These are phyloP conservation scores for Aphodius sticticus DNA, from an alignment of 2,888 invertebrate genomes.

Conservation along the genomic window DNA sequence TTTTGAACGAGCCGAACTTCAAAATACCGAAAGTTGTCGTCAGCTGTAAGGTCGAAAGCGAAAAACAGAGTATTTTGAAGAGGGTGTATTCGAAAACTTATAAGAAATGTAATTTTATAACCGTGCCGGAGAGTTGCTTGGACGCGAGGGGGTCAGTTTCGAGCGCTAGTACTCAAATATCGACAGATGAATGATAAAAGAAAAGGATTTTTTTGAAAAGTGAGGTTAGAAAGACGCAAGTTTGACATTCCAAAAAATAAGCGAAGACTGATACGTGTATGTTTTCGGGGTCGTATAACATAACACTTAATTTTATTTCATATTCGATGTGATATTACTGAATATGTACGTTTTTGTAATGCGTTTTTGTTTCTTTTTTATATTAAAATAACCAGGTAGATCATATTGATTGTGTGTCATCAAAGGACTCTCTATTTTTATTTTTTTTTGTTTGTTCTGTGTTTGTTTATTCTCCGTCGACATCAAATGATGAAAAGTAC, in stretches of 20 bases:
- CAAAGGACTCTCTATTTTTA: background rate
- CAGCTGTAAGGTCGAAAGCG: slow-evolving; percentile 53
- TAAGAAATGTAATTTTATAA: slow-evolving; percentile 54
- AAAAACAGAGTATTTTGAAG: slow-evolving; percentile 57
- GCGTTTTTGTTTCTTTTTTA: slow-evolving; percentile 27
- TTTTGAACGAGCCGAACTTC: slow-evolving; percentile 24
- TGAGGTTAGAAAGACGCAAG: background rate
- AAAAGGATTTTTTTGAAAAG: background rate
- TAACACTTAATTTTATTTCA: background rate
- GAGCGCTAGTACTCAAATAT: slow-evolving; percentile 59
- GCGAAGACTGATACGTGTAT: background rate
- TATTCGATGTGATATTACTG: slow-evolving; percentile 26
- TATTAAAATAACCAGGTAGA: slow-evolving; percentile 37
- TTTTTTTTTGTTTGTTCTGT: background rate
- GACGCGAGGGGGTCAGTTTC: slow-evolving; percentile 59
- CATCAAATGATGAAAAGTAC: background rate
- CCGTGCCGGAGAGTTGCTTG: slow-evolving; percentile 57
- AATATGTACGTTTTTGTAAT: slow-evolving; percentile 6
- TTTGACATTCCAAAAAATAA: background rate
- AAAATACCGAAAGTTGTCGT: slow-evolving; percentile 54
- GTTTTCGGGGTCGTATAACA: background rate
- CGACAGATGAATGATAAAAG: slow-evolving; percentile 53
- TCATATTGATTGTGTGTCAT: slow-evolving; percentile 34
- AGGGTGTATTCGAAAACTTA: slow-evolving; percentile 49
- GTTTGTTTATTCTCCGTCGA: too few species aligned